Base-by-base conservation (phyloP, 2,113 vertebrate species). In the Psammodynastes pulverulentus region DNA sequence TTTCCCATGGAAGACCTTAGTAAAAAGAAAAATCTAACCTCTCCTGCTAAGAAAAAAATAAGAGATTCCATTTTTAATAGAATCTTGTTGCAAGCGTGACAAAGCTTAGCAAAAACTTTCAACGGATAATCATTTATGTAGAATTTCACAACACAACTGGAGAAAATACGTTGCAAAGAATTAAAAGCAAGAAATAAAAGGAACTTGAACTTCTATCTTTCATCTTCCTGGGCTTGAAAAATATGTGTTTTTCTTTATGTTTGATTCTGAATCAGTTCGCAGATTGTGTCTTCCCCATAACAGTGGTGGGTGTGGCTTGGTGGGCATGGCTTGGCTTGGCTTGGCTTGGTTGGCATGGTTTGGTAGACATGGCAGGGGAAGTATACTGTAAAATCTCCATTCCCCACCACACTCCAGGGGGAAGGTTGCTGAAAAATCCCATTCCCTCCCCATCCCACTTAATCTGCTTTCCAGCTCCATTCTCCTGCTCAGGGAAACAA, bases 11-110 rank as follows among this genome's bases (percentile, higher is more conserved):
- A 92, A 84, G 84, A 49, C 15, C 72, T 86, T 13, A 85, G 49
- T 51, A 34, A 92, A 85, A 58, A 90, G 26, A 93, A 88, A 54
- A 53, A 79, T 8, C 34, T 93, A 92, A 4, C 39, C 93, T 90
- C 26, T 92, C 39, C 93, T 92, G 89, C 3, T 5, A 24, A 93
- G 67, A 91, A 62, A 89, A 89, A 49, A 51, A 90, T 91, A 79
- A 79, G 46, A 46, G 29, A 53, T 90, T 85, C 9, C 54, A 15
- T 54, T 29, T 6, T 26, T 48, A 48, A 45, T 89, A 89, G 4
- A 62, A 48, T 89, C 5, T 62, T 54, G 13, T 43, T 54, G 49
- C 10, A 88, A 49, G 45, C 23, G 1, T 86, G 84, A 24, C 58
- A 67, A 48, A 48, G 43, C 45, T 86, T 48, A 26, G 45, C 9